Evolutionary conservation across 2,113 vertebrate species (phyloP).

Genomic region (Hippocampus comes): DNA sequence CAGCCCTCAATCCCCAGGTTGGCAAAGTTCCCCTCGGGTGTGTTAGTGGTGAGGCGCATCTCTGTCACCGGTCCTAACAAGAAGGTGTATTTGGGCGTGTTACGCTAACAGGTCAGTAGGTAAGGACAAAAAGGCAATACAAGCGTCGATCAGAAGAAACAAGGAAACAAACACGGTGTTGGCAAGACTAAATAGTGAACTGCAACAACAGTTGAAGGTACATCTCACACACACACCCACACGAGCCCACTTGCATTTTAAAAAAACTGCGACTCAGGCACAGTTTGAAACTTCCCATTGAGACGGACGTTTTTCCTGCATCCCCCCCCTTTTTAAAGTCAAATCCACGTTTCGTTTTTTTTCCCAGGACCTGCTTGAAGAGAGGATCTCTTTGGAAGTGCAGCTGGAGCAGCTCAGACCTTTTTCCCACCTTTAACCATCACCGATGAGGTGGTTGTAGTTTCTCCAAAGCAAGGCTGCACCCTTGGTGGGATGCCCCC

Average conservation of each 20-base stretch:
- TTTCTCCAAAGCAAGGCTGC: constrained; percentile 37
- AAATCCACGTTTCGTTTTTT: constrained; percentile 2
- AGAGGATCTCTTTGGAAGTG: constrained; percentile 98
- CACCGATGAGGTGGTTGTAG: constrained; percentile 37
- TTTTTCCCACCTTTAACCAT: constrained; percentile 95
- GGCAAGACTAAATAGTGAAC: constrained; percentile 96
- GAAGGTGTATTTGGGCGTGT: constrained; percentile 3
- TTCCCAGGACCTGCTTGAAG: constrained; percentile 91
- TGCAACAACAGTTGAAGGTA: constrained; percentile 98
- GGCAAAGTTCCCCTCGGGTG: neutral
- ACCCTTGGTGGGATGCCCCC: constrained; percentile 27
- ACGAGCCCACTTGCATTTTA: no score
- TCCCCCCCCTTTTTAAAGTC: neutral
- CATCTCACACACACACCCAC: neutral
- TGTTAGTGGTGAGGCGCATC: no score
- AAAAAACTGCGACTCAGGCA: no score
- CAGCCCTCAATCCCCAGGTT: constrained; percentile 96
- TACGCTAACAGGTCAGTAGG: constrained; percentile 82
- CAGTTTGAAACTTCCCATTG: no score
- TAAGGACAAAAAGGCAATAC: constrained; percentile 98
- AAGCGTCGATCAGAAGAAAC: constrained; percentile 98
- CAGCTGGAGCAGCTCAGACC: constrained; percentile 99
- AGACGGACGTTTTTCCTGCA: no score
- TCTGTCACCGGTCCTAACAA: neutral
- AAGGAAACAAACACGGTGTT: constrained; percentile 98